Evolutionary conservation across 2,113 vertebrate species (phyloP).

Genomic region (Sialia sialis): DNA sequence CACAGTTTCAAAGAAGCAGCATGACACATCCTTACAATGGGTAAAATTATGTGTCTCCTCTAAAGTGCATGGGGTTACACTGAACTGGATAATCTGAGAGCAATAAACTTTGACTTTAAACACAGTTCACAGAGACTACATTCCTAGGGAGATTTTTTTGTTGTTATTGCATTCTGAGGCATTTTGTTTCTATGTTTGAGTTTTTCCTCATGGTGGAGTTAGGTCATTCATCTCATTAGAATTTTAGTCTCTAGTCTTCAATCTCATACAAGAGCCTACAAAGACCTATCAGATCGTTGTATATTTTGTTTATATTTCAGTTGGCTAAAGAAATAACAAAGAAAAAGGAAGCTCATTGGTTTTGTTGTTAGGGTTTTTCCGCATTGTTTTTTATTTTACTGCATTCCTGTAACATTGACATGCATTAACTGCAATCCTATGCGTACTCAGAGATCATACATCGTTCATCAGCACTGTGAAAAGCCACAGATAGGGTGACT

Average conservation of each 20-base stretch:
- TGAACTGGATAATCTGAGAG: not conserved
- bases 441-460: not conserved
- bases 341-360: not conserved
- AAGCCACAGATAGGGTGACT: not conserved
- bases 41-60: not conserved
- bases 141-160: not conserved
- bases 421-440: not conserved
- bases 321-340: not conserved
- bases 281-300: not conserved
- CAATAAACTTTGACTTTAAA: not conserved
- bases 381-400: not conserved
- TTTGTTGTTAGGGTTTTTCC: not conserved
- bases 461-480: not conserved
- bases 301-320: not conserved
- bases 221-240: not conserved
- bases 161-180: not conserved
- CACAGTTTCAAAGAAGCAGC: not conserved
- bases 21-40: not conserved
- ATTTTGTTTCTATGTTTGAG: not conserved
- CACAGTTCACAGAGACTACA: not conserved
- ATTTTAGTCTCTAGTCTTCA: not conserved
- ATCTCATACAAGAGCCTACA: not conserved
- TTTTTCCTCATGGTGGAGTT: not conserved
- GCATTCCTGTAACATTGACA: not conserved
- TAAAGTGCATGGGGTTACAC: not conserved